Conservation (phyloP, 2,113 vertebrate species). For the Chloropsis hardwickii region DNA sequence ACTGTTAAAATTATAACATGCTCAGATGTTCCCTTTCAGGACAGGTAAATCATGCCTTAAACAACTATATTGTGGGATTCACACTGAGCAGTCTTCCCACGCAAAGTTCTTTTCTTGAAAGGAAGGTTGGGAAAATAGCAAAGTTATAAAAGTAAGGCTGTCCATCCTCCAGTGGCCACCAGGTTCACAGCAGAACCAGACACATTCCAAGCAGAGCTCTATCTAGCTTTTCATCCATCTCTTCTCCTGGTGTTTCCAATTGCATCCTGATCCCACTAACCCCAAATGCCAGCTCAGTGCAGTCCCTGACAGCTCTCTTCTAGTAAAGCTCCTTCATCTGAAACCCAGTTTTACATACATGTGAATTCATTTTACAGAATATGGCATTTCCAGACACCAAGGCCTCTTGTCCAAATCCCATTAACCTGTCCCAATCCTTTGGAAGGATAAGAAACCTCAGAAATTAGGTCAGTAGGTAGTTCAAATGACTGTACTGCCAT, state of each 20-base stretch:
- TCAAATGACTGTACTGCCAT: neutral
- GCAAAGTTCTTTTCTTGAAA: neutral
- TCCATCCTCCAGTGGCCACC: neutral
- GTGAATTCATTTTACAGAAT: neutral
- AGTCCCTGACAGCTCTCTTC: neutral
- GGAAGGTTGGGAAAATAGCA: neutral
- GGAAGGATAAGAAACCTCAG: neutral
- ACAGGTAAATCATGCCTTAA: neutral
- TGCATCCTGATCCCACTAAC: neutral
- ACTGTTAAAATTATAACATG: neutral
- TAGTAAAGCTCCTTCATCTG: neutral
- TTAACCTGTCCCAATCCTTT: neutral
- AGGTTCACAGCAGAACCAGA: neutral
- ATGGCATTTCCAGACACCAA: neutral
- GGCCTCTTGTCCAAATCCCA: neutral
- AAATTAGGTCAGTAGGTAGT: neutral
- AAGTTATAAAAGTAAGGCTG: neutral
- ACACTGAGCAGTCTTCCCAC: neutral
- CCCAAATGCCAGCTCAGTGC: neutral
- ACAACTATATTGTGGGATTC: neutral
- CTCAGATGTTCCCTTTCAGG: neutral
- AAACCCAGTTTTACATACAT: neutral
- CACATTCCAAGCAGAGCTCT: neutral
- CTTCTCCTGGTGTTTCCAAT: neutral
- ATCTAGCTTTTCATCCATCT: neutral